Conservation (phyloP, 2,888 invertebrate species). For the Cheiracanthium punctorium region DNA sequence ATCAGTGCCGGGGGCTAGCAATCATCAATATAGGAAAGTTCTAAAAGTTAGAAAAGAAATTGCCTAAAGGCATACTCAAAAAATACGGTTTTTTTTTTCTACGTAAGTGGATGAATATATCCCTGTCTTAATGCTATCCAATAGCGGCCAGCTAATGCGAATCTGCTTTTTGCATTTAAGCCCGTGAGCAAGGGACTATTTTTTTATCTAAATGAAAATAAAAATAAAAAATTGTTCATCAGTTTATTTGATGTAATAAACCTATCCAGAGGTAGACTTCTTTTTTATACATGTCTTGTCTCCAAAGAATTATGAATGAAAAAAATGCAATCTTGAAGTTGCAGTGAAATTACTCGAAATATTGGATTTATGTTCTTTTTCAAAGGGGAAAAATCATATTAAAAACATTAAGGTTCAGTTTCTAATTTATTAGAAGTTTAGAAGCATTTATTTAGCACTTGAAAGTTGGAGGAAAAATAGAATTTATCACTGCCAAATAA, state of each 20-base stretch:
- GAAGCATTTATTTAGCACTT: too few relatives aligned
- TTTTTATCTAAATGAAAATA: background rate
- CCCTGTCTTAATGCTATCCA: slow-evolving; percentile 56
- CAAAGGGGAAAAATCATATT: too few relatives aligned
- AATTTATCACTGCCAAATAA: too few relatives aligned
- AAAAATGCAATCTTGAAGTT: too few relatives aligned
- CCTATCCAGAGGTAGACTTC: background rate
- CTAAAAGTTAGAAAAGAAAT: slow-evolving; percentile 51
- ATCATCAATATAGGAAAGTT: slow-evolving; percentile 61
- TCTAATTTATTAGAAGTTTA: too few relatives aligned
- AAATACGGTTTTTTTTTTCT: slow-evolving; percentile 22
- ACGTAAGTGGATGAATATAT: slow-evolving; percentile 38
- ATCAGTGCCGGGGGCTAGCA: too few relatives aligned
- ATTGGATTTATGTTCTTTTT: too few relatives aligned
- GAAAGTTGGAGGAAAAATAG: too few relatives aligned
- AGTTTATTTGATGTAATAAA: slow-evolving; percentile 11
- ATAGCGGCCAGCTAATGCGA: slow-evolving; percentile 57
- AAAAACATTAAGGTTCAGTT: too few relatives aligned
- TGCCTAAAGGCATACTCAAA: slow-evolving; percentile 26
- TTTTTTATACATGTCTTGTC: too few relatives aligned
- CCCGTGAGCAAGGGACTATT: slow-evolving; percentile 21
- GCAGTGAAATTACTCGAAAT: too few relatives aligned
- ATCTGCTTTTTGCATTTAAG: slow-evolving; percentile 23
- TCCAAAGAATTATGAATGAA: too few relatives aligned
- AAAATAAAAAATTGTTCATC: background rate